Conservation (phyloP, 92 coral and sea anemone species). For the Desmophyllum pertusum region DNA sequence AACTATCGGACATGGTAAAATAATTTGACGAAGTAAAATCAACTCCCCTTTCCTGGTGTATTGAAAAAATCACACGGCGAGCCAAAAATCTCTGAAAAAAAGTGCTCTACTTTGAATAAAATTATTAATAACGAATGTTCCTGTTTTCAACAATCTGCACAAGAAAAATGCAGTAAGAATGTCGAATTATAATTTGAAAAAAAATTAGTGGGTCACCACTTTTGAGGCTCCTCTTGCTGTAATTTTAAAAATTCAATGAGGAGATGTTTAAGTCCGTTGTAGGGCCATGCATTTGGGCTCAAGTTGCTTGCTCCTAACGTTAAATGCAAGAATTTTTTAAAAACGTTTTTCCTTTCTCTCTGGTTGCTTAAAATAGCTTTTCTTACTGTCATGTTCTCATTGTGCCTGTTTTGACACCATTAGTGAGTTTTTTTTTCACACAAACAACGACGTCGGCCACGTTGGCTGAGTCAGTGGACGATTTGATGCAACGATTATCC, state of each 20-base stretch:
- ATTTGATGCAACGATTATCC: constrained; percentile 59
- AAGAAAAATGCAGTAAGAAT: too few relatives aligned
- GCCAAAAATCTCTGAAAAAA: too few relatives aligned
- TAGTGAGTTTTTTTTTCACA: background rate
- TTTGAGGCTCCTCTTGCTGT: too few relatives aligned
- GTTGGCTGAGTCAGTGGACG: constrained; percentile 54
- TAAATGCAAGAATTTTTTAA: constrained; percentile 51
- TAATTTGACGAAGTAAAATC: too few relatives aligned
- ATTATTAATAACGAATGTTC: too few relatives aligned
- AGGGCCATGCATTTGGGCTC: constrained; percentile 63
- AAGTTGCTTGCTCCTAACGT: constrained; percentile 42
- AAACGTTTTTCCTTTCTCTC: constrained; percentile 50
- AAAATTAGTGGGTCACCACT: too few relatives aligned
- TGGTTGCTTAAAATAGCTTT: constrained; percentile 43
- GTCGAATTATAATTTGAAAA: too few relatives aligned
- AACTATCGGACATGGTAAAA: background rate
- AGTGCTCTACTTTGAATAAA: too few relatives aligned
- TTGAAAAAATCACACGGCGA: too few relatives aligned
- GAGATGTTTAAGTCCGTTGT: constrained; percentile 25
- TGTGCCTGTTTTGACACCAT: background rate
- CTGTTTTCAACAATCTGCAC: too few relatives aligned
- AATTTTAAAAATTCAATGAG: constrained; percentile 1
- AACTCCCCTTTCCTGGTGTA: too few relatives aligned
- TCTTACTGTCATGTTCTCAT: constrained; percentile 39
- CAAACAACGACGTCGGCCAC: constrained; percentile 58